Evolutionary conservation across 2,113 vertebrate species (phyloP).

Genomic region (Callipepla californica): DNA sequence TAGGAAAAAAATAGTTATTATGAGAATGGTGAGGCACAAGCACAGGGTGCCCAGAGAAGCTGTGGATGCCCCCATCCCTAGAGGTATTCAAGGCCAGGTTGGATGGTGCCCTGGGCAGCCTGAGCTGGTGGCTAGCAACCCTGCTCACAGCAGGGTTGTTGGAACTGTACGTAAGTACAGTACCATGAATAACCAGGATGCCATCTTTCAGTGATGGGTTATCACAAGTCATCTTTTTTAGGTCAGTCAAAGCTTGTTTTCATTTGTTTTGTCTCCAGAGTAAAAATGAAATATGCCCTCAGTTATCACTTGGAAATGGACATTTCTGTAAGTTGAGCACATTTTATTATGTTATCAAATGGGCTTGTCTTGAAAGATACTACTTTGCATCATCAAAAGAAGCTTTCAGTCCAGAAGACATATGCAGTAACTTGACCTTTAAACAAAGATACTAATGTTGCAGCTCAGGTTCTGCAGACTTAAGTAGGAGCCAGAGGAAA

Average conservation of each 20-base stretch:
- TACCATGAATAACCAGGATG: background rate
- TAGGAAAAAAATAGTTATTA: no score
- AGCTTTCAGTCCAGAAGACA: background rate
- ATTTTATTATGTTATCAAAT: background rate
- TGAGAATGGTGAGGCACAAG: no score
- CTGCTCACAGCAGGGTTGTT: no score
- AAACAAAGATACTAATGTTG: background rate
- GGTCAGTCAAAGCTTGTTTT: background rate
- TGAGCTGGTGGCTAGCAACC: no score
- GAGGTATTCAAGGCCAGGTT: no score
- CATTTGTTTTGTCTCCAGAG: background rate
- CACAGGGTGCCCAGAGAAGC: no score
- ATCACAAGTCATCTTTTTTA: background rate
- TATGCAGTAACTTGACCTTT: background rate
- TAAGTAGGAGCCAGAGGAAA: background rate
- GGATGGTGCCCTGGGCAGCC: no score
- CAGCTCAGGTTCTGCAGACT: background rate
- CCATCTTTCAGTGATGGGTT: background rate
- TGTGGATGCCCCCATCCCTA: no score
- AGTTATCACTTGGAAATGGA: background rate
- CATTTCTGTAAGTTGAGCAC: background rate
- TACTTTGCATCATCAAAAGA: background rate
- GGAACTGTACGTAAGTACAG: no score
- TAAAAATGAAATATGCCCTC: background rate
- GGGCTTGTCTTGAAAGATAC: background rate